Evolutionary conservation across 2,797 vertebrate genomes (phyloP).

Genomic region (Capromys pilorides): DNA sequence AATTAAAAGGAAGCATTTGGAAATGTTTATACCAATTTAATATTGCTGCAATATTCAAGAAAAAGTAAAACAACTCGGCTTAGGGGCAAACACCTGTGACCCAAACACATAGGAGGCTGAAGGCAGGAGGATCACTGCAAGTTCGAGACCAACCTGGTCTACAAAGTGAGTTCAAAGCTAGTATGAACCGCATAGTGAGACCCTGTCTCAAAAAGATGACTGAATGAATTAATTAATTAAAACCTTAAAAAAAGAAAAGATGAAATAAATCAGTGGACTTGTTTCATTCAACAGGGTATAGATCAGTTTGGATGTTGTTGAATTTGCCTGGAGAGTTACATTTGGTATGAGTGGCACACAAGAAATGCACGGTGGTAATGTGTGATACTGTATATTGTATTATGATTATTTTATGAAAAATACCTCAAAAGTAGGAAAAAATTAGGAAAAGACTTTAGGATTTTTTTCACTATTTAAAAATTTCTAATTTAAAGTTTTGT

Average conservation of each 20-base stretch:
- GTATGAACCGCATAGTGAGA: no score
- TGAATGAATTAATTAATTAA: no score
- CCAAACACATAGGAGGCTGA: no score
- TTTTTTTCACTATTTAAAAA: not conserved
- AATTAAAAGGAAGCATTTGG: conserved; percentile 20
- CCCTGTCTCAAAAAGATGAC: no score
- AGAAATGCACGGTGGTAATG: not conserved
- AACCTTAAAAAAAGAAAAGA: not conserved
- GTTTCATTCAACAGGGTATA: not conserved
- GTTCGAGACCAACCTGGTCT: no score
- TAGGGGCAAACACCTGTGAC: no score
- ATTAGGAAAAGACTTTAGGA: not conserved
- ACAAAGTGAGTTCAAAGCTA: no score
- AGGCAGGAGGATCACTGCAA: no score
- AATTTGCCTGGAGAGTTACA: not conserved
- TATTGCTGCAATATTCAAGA: not conserved
- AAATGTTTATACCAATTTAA: not conserved
- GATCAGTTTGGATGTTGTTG: not conserved
- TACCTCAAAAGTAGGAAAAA: conserved; percentile 28
- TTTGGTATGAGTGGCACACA: not conserved
- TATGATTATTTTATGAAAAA: not conserved
- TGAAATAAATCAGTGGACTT: not conserved
- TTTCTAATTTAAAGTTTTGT: not conserved
- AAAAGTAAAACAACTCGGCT: not conserved
- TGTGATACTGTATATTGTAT: not conserved